Conservation (phyloP, 2,888 invertebrate species). For the Thelaira solivaga region DNA sequence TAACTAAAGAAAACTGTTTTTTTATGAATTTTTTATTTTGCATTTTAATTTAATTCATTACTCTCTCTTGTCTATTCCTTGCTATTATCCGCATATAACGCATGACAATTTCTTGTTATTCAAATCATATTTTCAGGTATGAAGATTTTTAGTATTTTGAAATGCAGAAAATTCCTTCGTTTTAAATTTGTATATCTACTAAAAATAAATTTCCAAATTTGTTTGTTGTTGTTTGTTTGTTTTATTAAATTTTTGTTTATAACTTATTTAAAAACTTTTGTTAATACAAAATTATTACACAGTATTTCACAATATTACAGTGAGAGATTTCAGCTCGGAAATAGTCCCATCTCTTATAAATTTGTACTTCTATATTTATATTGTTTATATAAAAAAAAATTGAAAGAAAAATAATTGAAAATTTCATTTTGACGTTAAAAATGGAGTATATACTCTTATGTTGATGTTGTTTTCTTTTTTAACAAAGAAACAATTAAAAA, state of each 20-base stretch:
- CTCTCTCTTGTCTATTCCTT: too few relatives aligned
- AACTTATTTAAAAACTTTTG: conserved; percentile 30
- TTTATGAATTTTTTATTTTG: too few relatives aligned
- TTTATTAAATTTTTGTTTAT: conserved; percentile 6
- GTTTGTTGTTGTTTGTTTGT: not conserved
- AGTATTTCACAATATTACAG: conserved; percentile 22
- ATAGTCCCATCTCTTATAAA: conserved; percentile 28
- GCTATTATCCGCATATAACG: too few relatives aligned
- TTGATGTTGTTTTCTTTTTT: conserved; percentile 19
- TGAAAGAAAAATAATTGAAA: conserved; percentile 3
- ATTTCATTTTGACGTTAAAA: conserved; percentile 6
- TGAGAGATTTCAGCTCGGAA: not conserved
- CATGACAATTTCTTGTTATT: too few relatives aligned
- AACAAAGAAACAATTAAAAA: conserved; percentile 27
- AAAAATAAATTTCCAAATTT: conserved; percentile 20
- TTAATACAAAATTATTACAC: conserved; percentile 4
- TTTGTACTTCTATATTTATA: conserved; percentile 52
- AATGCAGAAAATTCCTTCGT: too few relatives aligned
- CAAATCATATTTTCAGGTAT: too few relatives aligned
- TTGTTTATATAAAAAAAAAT: too few relatives aligned
- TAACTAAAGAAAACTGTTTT: too few relatives aligned
- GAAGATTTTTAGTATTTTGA: too few relatives aligned
- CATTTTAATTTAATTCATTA: too few relatives aligned
- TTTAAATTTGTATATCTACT: too few relatives aligned
- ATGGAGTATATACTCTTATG: too few relatives aligned